Conservation (phyloP, 2,888 invertebrate genomes). For the Lamellibrachia columna region DNA sequence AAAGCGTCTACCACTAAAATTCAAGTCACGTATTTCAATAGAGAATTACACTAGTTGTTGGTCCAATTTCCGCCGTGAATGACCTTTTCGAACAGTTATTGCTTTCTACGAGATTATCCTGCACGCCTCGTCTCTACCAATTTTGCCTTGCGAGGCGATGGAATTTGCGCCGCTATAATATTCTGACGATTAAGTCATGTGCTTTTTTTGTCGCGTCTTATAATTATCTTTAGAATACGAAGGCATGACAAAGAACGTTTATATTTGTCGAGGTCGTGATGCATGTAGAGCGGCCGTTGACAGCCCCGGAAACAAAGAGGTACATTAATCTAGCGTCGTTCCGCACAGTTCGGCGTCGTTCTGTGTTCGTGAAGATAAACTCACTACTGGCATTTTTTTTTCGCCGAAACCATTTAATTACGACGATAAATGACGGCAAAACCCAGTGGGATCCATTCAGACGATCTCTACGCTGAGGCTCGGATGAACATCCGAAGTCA, state of each 20-base stretch:
- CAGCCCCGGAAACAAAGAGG: neutral
- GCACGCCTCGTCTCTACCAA: conserved; percentile 8
- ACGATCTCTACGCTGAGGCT: neutral
- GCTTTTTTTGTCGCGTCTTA: neutral
- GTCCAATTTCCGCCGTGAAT: conserved; percentile 16
- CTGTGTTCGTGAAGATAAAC: neutral
- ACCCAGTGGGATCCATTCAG: neutral
- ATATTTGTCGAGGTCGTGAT: neutral
- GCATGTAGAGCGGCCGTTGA: neutral
- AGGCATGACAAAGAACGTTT: neutral
- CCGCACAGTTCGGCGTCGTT: neutral
- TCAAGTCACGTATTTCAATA: conserved; percentile 12
- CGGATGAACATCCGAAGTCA: neutral
- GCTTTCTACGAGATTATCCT: neutral
- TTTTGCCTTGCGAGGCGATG: neutral
- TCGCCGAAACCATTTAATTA: neutral
- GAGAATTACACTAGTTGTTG: neutral
- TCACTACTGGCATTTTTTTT: neutral
- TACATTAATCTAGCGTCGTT: neutral
- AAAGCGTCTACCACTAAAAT: neutral
- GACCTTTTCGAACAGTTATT: conserved; percentile 1
- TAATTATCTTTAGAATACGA: neutral
- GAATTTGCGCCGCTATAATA: neutral
- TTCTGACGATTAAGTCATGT: neutral
- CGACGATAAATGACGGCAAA: neutral